Conservation (phyloP, 2,113 vertebrate genomes). For the rat (Rattus norvegicus) region DNA sequence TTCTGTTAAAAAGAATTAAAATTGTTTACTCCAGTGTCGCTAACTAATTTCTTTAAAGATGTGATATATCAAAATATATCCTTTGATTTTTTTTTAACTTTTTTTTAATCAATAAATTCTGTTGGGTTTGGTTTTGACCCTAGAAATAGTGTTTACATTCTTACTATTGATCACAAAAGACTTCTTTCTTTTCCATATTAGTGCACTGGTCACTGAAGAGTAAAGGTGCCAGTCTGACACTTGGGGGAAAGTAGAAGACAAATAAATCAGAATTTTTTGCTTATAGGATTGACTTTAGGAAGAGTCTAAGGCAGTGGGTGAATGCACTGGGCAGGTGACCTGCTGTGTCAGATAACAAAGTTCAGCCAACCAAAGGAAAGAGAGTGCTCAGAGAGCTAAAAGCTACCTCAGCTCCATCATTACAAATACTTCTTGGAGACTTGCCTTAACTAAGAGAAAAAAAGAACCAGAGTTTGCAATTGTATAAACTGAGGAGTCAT, state of each 20-base stretch:
- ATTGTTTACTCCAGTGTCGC: not conserved
- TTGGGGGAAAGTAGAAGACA: not conserved
- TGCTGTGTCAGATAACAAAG: constrained; percentile 20
- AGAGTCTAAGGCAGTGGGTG: not conserved
- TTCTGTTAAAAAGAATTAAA: constrained; percentile 29
- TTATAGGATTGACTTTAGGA: constrained; percentile 7
- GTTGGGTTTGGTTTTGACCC: not conserved
- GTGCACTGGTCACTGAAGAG: constrained; percentile 10
- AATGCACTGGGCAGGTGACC: not conserved
- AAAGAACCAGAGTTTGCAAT: no score
- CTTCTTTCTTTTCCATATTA: not conserved
- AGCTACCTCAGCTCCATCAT: not conserved
- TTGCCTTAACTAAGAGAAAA: no score
- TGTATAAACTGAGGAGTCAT: not conserved
- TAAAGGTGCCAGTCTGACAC: not conserved
- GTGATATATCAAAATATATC: constrained; percentile 31
- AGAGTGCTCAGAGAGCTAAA: not conserved
- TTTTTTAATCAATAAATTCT: constrained; percentile 2
- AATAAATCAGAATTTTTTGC: not conserved
- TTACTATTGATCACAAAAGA: not conserved
- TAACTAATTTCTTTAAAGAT: constrained; percentile 33
- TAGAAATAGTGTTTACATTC: not conserved
- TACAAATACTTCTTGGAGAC: not conserved
- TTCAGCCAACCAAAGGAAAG: not conserved
- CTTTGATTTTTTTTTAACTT: constrained; percentile 1